Conservation (phyloP, 2,113 vertebrate genomes). For the Thunnus thynnus region DNA sequence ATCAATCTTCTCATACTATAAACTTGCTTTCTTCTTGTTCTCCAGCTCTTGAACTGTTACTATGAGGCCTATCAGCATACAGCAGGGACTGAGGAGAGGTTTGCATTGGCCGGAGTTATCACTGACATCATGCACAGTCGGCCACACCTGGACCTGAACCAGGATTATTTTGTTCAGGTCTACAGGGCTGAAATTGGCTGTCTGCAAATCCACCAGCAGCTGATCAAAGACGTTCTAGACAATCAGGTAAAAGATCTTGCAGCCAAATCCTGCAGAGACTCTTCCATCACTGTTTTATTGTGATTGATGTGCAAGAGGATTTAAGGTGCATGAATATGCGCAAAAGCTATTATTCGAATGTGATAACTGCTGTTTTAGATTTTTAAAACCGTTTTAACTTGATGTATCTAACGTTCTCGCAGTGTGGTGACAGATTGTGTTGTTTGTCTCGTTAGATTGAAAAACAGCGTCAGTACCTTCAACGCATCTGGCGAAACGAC, state of each 20-base stretch:
- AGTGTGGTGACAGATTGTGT: not conserved
- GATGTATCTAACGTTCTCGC: not conserved
- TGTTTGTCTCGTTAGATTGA: constrained; percentile 76
- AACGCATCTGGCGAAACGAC: constrained; percentile 76
- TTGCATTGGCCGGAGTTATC: constrained; percentile 80
- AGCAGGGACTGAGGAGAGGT: constrained; percentile 82
- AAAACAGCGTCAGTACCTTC: constrained; percentile 79
- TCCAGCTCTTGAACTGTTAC: constrained; percentile 86
- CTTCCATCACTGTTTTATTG: no score
- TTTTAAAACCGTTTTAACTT: no score
- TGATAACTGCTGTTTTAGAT: no score
- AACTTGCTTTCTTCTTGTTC: not conserved
- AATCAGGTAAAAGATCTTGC: constrained; percentile 72
- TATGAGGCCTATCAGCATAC: constrained; percentile 86
- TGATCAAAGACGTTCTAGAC: constrained; percentile 77
- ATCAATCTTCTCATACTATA: no score
- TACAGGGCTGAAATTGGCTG: constrained; percentile 79
- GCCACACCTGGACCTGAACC: constrained; percentile 81
- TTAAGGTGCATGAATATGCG: not conserved
- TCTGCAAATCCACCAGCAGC: constrained; percentile 81
- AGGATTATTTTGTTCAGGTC: constrained; percentile 77
- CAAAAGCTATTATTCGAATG: no score
- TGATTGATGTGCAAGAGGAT: not conserved
- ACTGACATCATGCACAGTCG: constrained; percentile 79
- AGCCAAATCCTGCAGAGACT: no score